Evolutionary conservation across 2,113 vertebrate genomes (phyloP).

Genomic region (Salvelinus fontinalis): DNA sequence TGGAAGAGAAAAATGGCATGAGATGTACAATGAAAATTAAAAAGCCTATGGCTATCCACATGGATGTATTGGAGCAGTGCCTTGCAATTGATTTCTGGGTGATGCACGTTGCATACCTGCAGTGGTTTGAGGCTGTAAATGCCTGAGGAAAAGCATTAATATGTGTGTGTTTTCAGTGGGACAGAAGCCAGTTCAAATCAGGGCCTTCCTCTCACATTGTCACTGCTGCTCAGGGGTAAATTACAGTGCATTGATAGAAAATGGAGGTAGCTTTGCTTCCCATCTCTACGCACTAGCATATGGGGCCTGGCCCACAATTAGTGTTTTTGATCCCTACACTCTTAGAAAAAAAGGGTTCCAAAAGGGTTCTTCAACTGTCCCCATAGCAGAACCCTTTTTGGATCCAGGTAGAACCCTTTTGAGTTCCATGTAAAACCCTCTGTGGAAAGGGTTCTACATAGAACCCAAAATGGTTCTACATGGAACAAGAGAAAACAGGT

Average conservation of each 20-base stretch:
- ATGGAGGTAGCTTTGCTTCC: neutral
- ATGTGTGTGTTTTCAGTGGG: constrained; percentile 12
- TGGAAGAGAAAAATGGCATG: neutral
- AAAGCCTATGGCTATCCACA: neutral
- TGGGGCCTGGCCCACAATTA: neutral
- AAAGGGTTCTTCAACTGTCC: too few relatives aligned
- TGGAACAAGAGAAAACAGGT: too few relatives aligned
- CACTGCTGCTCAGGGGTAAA: neutral
- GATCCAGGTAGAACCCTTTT: too few relatives aligned
- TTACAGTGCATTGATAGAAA: neutral
- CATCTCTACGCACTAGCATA: neutral
- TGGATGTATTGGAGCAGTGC: neutral
- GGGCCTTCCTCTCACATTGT: constrained; percentile 5
- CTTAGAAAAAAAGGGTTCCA: too few relatives aligned
- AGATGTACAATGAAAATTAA: neutral
- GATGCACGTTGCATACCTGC: constrained; percentile 14
- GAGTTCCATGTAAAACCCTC: too few relatives aligned
- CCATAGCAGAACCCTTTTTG: too few relatives aligned
- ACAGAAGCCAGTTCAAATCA: constrained; percentile 34
- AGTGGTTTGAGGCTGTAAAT: constrained; percentile 18
- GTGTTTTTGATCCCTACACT: too few relatives aligned
- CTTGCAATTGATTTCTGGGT: constrained; percentile 16
- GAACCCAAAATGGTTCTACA: too few relatives aligned
- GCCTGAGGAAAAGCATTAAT: constrained; percentile 28
- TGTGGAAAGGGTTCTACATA: too few relatives aligned